phyloP scores from a whole-genome alignment of 1,140 invertebrate species.

The Calephelis nemesis region DNA sequence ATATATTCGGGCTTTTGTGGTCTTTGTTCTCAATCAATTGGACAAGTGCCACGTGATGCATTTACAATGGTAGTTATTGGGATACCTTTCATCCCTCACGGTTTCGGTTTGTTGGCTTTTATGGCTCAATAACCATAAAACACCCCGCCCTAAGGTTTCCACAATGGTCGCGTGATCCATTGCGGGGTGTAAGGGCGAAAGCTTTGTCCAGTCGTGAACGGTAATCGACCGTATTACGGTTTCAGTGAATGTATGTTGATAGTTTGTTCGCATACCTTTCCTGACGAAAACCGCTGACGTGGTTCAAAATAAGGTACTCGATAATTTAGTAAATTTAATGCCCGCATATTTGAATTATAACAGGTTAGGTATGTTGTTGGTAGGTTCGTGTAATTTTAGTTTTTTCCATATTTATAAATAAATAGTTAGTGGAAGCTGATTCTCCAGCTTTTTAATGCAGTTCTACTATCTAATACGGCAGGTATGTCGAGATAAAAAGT shows the following conservation, averaged over 20 bases:
- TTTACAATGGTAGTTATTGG: background rate
- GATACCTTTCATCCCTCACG: background rate
- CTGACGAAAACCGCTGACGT: too few relatives aligned
- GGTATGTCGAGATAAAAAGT: too few relatives aligned
- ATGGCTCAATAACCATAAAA: conserved; percentile 1
- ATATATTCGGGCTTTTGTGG: background rate
- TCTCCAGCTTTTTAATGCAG: too few relatives aligned
- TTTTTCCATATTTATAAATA: too few relatives aligned
- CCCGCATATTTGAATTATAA: too few relatives aligned
- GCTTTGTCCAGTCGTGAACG: background rate
- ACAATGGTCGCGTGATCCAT: background rate
- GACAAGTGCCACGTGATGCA: background rate
- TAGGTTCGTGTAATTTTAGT: too few relatives aligned
- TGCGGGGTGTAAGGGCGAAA: background rate
- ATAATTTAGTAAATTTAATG: too few relatives aligned
- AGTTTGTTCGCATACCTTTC: too few relatives aligned
- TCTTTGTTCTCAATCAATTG: background rate
- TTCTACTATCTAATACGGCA: too few relatives aligned
- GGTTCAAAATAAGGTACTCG: too few relatives aligned
- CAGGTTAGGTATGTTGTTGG: too few relatives aligned
- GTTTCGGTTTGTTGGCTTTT: conserved; percentile 2
- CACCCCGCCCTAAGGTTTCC: background rate
- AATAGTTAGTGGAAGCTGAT: too few relatives aligned
- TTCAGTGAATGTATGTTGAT: background rate
- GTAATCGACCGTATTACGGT: background rate